Base-by-base conservation (phyloP, 2,113 vertebrate species). In the Thryonomys swinderianus region DNA sequence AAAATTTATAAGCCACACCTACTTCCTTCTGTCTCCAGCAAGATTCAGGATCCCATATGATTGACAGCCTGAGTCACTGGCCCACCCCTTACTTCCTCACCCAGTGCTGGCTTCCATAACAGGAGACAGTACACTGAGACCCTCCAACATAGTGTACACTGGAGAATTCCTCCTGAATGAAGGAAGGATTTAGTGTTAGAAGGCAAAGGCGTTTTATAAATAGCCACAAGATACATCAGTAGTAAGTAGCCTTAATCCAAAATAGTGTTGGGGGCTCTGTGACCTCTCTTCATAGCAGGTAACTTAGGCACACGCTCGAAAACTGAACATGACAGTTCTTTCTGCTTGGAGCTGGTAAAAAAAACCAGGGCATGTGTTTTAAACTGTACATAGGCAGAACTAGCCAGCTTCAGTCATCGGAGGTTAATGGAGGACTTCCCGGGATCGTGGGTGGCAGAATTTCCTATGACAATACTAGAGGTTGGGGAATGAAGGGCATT, bases 11-110 rank as follows among this genome's bases (percentile, higher is more conserved):
- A 93, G 45, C n/a, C 2, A 7, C 7, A 20, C 55, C 78, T 42
- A n/a, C 67, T 76, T 69, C 85, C 73, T 87, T 64, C 95, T 81
- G n/a, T 18, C 85, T 91, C 37, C 90, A 71, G 51, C 8, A 76
- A 87, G 88, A 37, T 55, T 90, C 80, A 48, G 40, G 51, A n/a
- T 59, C 21, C 27, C 21, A 0, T 14, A n/a, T 14, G 74, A 25
- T 0, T 62, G 73, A 48, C 53, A 96, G 62, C 57, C 25, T 0
- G 3, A 57, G 66, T 51, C 62, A 64, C 45, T 1, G n/a, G 12
- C 14, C 53, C 45, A 20, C 34, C 4, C 20, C 18, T 1, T 10
- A 34, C 18, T 86, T 34, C 55, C 18, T 27, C 48, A 8, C 4
- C 27, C 64, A 25, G n/a, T 13, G 64, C 42, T 51, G 32, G 57